Conservation (phyloP, 2,888 invertebrate genomes). For the Apotomis betuletana region DNA sequence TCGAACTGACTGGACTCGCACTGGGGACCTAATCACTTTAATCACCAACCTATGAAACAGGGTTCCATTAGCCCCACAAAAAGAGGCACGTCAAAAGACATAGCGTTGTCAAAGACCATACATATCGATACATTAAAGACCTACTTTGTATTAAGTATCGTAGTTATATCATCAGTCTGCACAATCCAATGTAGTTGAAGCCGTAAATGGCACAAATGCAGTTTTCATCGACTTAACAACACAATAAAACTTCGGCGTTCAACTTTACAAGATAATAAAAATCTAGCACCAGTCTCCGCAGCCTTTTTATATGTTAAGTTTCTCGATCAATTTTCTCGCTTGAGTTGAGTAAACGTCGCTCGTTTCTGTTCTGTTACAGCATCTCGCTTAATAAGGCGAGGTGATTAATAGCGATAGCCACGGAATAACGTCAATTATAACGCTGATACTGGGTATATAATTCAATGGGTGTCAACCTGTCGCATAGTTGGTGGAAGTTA, state of each 20-base stretch:
- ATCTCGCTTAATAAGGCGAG: slow-evolving; percentile 18
- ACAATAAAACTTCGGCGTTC: slow-evolving; percentile 22
- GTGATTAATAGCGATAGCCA: slow-evolving; percentile 6
- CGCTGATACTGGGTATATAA: slow-evolving; percentile 13
- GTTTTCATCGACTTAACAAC: slow-evolving; percentile 16
- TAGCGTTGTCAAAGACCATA: too few species aligned
- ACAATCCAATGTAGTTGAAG: neutral
- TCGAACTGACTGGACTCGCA: too few species aligned
- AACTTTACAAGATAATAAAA: slow-evolving; percentile 28
- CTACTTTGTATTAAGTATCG: neutral
- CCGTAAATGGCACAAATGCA: neutral
- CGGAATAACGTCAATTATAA: slow-evolving; percentile 2
- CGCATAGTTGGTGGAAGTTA: slow-evolving; percentile 31
- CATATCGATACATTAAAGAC: neutral
- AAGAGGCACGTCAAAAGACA: too few species aligned
- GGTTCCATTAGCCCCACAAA: too few species aligned
- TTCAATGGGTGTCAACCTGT: slow-evolving; percentile 28
- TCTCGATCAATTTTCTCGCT: slow-evolving; percentile 21
- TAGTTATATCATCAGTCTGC: neutral
- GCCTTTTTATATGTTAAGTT: slow-evolving; percentile 18
- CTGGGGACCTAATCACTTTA: too few species aligned
- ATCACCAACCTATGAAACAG: too few species aligned
- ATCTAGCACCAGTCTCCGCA: slow-evolving; percentile 5
- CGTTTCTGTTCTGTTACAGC: slow-evolving; percentile 17
- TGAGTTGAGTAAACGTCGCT: neutral